Conservation (phyloP, 1,140 invertebrate species). For the Hydropsyche tenuis region DNA sequence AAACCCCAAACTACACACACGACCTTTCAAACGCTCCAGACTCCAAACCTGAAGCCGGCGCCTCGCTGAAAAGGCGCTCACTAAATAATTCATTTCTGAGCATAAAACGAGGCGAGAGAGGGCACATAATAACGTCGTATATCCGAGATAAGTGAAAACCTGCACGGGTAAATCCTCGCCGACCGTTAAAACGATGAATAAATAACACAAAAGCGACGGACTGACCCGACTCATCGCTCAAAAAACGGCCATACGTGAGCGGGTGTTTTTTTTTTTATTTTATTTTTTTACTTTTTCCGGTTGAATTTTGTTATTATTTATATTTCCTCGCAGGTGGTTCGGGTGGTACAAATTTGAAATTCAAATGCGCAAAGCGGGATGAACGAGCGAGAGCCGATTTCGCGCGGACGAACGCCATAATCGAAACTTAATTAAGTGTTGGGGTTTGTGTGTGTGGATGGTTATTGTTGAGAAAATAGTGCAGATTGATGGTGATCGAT, state of each 20-base stretch:
- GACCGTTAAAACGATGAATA: conserved; percentile 43
- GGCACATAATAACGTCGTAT: conserved; percentile 6
- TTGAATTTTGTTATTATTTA: conserved; percentile 1
- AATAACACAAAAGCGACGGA: conserved; percentile 40
- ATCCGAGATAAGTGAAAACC: conserved; percentile 21
- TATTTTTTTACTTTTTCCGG: conserved; percentile 1
- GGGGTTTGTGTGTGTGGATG: not conserved
- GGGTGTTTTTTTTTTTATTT: conserved; percentile 37
- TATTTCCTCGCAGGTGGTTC: conserved; percentile 45
- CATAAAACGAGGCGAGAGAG: not conserved
- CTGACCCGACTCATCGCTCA: conserved; percentile 46
- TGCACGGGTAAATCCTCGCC: not conserved
- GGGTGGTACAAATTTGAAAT: conserved; percentile 48
- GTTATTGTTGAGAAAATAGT: too few species aligned
- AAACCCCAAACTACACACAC: too few species aligned
- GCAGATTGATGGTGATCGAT: not conserved
- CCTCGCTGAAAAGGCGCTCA: not conserved
- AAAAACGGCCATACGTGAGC: conserved; percentile 33
- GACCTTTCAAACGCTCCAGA: too few species aligned
- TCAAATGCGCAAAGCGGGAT: conserved; percentile 48
- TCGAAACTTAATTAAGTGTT: conserved; percentile 42
- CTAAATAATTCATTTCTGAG: conserved; percentile 14
- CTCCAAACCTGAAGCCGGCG: not conserved
- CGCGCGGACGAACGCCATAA: conserved; percentile 12
- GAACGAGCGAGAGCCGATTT: conserved; percentile 39